These are phyloP conservation scores for Cephus spinipes DNA, from an alignment of 2,888 invertebrate genomes.

Conservation along the genomic window DNA sequence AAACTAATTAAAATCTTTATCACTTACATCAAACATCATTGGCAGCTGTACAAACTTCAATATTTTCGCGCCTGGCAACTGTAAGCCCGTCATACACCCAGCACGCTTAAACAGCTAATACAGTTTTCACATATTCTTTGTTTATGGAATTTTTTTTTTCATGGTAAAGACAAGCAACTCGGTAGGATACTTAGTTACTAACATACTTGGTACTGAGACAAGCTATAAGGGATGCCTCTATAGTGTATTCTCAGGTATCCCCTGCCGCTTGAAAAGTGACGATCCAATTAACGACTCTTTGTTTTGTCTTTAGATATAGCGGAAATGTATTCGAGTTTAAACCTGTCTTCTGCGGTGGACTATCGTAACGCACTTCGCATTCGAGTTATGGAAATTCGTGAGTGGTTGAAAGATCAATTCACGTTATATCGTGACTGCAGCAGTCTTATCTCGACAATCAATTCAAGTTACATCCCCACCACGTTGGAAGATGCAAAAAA, in stretches of 20 bases:
- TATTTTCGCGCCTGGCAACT: slow-evolving; percentile 10
- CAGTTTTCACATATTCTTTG: not conserved
- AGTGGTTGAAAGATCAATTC: slow-evolving; percentile 55
- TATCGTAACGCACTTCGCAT: slow-evolving; percentile 27
- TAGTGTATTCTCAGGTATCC: not conserved
- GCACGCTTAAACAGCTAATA: not conserved
- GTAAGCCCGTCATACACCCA: not conserved
- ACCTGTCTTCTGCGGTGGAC: not conserved
- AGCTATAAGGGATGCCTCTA: not conserved
- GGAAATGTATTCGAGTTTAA: not conserved
- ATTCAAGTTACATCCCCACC: slow-evolving; percentile 45
- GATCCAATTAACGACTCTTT: not conserved
- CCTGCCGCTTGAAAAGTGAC: not conserved
- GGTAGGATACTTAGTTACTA: not conserved
- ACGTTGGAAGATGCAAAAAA: slow-evolving; percentile 37
- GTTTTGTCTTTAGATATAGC: not conserved
- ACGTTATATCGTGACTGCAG: slow-evolving; percentile 48
- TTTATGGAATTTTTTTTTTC: not conserved
- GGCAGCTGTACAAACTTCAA: not conserved
- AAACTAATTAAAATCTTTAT: not conserved
- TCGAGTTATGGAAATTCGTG: slow-evolving; percentile 43
- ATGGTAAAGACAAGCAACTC: not conserved
- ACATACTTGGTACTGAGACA: not conserved
- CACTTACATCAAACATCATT: not conserved
- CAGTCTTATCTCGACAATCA: slow-evolving; percentile 43